Percentiles rank a stretch among this genome's conserved stretches.
Evolutionary conservation across 2,888 invertebrate species (phyloP).

Genomic region (Eilema caniola): DNA sequence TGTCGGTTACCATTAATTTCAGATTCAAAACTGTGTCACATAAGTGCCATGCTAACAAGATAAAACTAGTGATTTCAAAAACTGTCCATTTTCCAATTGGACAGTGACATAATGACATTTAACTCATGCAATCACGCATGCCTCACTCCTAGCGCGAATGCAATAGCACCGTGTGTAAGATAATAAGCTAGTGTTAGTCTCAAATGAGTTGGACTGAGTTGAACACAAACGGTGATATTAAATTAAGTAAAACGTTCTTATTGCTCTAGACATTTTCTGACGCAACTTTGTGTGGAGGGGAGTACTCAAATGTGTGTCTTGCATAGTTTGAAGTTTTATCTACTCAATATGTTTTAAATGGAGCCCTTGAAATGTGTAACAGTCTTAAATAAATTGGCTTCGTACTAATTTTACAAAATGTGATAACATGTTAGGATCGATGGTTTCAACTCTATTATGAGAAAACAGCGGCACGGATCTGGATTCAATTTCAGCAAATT

Average conservation of each 20-base stretch:
- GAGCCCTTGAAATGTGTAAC: background rate
- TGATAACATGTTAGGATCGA: background rate
- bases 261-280: slow-evolving; percentile 7
- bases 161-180: slow-evolving; percentile 7
- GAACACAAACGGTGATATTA: slow-evolving; percentile 2
- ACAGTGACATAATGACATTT: slow-evolving; percentile 20
- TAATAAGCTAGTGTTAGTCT: slow-evolving; percentile 19
- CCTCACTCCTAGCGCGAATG: background rate
- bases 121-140: slow-evolving; percentile 20
- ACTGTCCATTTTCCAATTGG: slow-evolving; percentile 11
- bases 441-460: too few relatives aligned
- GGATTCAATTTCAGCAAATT: background rate
- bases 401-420: background rate
- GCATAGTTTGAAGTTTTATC: background rate
- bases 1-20: background rate
- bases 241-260: slow-evolving; percentile 3
- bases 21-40: background rate
- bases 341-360: background rate
- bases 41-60: background rate
- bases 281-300: background rate
- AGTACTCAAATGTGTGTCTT: background rate
- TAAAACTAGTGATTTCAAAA: slow-evolving; percentile 8
- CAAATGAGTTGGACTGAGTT: slow-evolving; percentile 14
- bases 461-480: too few relatives aligned
- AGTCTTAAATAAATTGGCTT: background rate